Evolutionary conservation across 2,113 vertebrate species (phyloP).

Genomic region (Todiramphus chloris): DNA sequence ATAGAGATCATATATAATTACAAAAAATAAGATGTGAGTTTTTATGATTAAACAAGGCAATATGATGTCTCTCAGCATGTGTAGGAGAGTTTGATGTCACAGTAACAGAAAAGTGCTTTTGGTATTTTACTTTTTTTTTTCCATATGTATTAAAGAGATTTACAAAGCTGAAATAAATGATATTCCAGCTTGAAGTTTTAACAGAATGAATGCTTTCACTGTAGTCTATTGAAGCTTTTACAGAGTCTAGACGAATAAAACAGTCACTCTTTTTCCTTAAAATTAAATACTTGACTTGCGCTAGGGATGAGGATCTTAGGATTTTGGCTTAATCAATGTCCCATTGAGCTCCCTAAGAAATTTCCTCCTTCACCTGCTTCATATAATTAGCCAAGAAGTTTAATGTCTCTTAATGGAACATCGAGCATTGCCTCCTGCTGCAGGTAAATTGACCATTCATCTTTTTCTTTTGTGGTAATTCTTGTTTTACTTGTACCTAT

Average conservation of each 20-base stretch:
- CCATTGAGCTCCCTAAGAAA: constrained; percentile 25
- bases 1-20: background rate
- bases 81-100: background rate
- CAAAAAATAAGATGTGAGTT: background rate
- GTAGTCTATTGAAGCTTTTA: background rate
- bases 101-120: background rate
- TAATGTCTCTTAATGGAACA: constrained; percentile 55
- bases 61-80: background rate
- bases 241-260: background rate
- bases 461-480: constrained; percentile 41
- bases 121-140: background rate
- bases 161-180: background rate
- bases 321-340: constrained; percentile 62
- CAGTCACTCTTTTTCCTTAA: background rate
- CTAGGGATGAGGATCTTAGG: background rate
- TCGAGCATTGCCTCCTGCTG: constrained; percentile 25
- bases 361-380: constrained; percentile 25
- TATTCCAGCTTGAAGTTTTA: background rate
- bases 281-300: background rate
- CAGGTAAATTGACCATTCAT: constrained; percentile 55
- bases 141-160: background rate
- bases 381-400: constrained; percentile 40
- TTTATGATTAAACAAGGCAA: background rate
- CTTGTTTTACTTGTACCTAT: background rate
- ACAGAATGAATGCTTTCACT: background rate